Conservation (phyloP, 1,140 invertebrate genomes). For the Bicyclus anynana region DNA sequence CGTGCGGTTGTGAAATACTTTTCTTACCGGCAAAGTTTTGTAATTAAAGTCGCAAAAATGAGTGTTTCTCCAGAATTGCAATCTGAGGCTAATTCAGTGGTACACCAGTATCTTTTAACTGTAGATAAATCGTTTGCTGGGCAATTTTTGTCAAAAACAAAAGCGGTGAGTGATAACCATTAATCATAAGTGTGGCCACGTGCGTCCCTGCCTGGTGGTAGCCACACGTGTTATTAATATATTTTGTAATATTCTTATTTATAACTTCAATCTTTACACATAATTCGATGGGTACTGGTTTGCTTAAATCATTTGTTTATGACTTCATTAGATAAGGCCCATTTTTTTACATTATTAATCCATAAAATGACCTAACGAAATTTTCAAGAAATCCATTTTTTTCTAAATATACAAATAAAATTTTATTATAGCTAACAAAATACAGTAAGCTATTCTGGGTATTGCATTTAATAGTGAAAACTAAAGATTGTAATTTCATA, state of each 20-base stretch:
- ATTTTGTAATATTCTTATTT: not conserved
- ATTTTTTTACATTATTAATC: too few species aligned
- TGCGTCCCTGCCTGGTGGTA: conserved; percentile 15
- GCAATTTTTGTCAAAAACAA: conserved; percentile 49
- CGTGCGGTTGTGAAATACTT: conserved; percentile 11
- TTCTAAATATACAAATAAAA: too few species aligned
- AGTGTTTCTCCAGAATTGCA: conserved; percentile 35
- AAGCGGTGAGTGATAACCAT: conserved; percentile 50
- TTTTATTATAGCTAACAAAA: too few species aligned
- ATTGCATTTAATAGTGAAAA: too few species aligned
- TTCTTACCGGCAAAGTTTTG: conserved; percentile 8
- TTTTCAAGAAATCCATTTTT: too few species aligned
- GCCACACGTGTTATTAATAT: conserved; percentile 41
- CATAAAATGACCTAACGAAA: too few species aligned
- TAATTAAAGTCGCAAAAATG: conserved; percentile 36
- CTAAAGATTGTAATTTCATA: too few species aligned
- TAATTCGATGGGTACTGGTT: too few species aligned
- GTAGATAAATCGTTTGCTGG: conserved; percentile 56
- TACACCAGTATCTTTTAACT: conserved; percentile 46
- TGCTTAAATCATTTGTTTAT: too few species aligned
- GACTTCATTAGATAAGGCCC: too few species aligned
- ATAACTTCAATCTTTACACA: not conserved
- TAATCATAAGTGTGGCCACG: conserved; percentile 20
- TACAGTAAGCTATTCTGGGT: too few species aligned
- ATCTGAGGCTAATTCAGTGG: conserved; percentile 39